Evolutionary conservation across 2,797 vertebrate genomes (phyloP).

Genomic region (Gymnothorax reevesii): DNA sequence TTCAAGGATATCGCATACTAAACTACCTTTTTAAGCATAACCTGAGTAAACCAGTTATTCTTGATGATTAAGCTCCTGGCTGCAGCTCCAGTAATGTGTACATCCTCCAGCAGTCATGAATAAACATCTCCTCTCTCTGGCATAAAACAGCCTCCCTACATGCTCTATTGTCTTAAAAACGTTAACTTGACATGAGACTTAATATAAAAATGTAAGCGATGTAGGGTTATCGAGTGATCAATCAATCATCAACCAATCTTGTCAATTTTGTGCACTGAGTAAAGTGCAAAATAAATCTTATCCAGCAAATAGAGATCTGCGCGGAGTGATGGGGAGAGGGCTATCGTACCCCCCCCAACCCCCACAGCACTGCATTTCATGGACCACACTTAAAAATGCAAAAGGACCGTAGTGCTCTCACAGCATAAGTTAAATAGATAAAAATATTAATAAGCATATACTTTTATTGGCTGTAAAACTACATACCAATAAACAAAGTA

Average conservation of each 20-base stretch:
- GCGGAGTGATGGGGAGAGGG: neutral
- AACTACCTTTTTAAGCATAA: neutral
- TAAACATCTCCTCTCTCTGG: neutral
- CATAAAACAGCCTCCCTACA: neutral
- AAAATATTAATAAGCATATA: neutral
- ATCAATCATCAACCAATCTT: slow-evolving; percentile 13
- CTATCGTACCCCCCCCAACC: neutral
- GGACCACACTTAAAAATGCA: neutral
- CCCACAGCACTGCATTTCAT: neutral
- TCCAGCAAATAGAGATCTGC: neutral
- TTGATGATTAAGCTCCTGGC: neutral
- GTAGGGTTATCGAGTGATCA: neutral
- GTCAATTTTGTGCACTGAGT: neutral
- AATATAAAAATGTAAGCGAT: neutral
- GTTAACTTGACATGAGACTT: neutral
- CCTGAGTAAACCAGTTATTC: slow-evolving; percentile 2
- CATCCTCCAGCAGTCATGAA: neutral
- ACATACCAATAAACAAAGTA: neutral
- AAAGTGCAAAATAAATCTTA: neutral
- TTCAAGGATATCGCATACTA: neutral
- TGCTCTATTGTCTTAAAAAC: neutral
- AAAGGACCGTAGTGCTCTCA: neutral
- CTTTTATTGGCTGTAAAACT: neutral
- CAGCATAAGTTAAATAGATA: neutral
- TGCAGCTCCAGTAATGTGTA: neutral